Evolutionary conservation across 2,797 vertebrate genomes (phyloP), one percentile per base, ranked within the genome.

Genomic region (Spea hammondii): DNA sequence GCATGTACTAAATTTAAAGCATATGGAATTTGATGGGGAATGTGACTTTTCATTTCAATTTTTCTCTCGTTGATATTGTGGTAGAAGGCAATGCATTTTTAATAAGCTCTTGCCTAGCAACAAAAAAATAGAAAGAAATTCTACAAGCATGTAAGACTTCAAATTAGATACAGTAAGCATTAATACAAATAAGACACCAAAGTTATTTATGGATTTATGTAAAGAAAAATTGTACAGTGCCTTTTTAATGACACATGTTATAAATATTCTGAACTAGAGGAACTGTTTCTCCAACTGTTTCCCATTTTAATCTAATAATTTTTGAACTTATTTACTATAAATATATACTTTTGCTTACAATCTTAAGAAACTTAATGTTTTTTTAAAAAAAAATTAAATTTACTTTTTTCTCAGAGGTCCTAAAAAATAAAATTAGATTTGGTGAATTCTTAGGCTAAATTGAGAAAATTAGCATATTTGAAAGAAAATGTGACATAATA

Each of bases 91-190:
- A 62, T 62, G 59, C 59, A 62, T 62, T 62, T 62, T 62, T 62
- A 62, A 62, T 62, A 62, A 62, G 59, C 14, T 62, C 59, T 62
- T 62, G n/a, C 59, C 59, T 62, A 62, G 59, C 59, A 62, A 62
- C 59, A 62, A 17, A 32, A 78, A 32, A 59, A n/a, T n/a, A n/a
- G n/a, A 5, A 0, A 2, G 32, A 32, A 32, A 32, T 32, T 32
- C 32, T 32, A 32, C 32, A 32, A 32, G 32, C 32, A 32, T 32
- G 32, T 32, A 32, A 32, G 32, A 17, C 12, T 62, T 17, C 59
- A 62, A 62, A 62, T 62, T n/a, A 62, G n/a, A 6, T 62, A 62
- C 59, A 62, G 32, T 62, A 62, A 62, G 32, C 59, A 62, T 62
- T 62, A 17, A n/a, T 17, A 32, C 12, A 59, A 59, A 59, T 2